A percentile compares a stretch with the other conserved stretches of the same genome.
Evolutionary conservation across 1,140 invertebrate species (phyloP).

Genomic region (Aporrectodea caliginosa): DNA sequence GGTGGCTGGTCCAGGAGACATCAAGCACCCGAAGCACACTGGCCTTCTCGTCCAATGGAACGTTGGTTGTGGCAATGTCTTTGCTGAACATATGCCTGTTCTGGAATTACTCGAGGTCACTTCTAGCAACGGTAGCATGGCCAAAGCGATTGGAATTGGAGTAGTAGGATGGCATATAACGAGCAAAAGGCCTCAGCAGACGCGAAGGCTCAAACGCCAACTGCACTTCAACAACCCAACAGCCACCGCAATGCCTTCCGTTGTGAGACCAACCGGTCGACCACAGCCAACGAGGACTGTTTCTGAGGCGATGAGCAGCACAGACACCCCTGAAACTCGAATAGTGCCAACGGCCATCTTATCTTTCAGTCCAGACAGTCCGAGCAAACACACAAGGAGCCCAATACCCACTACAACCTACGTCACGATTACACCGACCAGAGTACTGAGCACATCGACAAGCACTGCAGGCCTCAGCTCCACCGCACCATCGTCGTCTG

Average conservation of each 20-base stretch:
- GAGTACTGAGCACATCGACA: neutral
- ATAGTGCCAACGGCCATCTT: neutral
- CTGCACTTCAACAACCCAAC: neutral
- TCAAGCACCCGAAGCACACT: neutral
- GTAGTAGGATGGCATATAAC: conserved; percentile 29
- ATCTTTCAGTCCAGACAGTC: too few relatives aligned
- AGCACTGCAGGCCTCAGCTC: neutral
- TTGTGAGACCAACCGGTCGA: neutral
- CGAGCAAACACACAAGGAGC: neutral
- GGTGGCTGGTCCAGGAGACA: conserved; percentile 26
- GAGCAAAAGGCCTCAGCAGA: conserved; percentile 12
- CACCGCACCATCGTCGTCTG: neutral
- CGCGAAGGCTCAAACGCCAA: neutral
- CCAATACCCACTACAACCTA: neutral
- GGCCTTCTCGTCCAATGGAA: conserved; percentile 13
- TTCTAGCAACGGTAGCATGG: conserved; percentile 14
- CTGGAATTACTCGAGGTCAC: neutral
- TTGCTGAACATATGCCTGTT: conserved; percentile 24
- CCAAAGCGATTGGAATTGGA: neutral
- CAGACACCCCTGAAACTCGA: neutral
- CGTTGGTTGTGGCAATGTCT: conserved; percentile 28
- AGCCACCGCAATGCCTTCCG: neutral
- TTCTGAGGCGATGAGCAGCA: neutral
- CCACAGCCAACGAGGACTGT: neutral
- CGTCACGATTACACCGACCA: neutral